Base-by-base conservation (phyloP, 2,888 invertebrate species). In the Spatulosminthurus flaviceps region DNA sequence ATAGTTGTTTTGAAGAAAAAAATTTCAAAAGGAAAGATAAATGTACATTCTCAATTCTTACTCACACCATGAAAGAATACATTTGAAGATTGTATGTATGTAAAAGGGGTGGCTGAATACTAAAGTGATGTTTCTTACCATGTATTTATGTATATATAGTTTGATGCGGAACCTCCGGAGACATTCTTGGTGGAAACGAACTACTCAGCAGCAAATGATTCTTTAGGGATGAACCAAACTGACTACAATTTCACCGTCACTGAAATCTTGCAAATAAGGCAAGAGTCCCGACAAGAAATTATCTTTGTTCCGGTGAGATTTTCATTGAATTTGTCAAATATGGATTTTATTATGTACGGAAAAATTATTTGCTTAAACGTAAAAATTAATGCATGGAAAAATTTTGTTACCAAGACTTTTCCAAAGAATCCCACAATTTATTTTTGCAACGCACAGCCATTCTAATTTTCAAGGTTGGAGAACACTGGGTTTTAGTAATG, bases 261-360 rank as follows among this genome's bases (percentile, higher is more conserved):
- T 42, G 80, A 80, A 51, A 80, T 70, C 51, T 70, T 79, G 66
- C 73, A 79, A 72, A 82, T 84, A 51, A 78, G 76, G 42, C 82
- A 81, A 41, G 81, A 83, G n/a, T 82, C 81, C 43, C 80, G 79
- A 72, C 72, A 67, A 64, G 83, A 84, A 79, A 78, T 84, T 26
- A 83, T 84, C 64, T 83, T 83, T 78, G 83, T 83, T 70, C 84
- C 84, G 41, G 84, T 84, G 72, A 80, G 81, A 70, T 22, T 64
- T 24, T n/a, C 11, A 19, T 13, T 43, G 43, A 19, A 19, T 19
- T 43, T 43, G 9, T 43, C 43, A 9, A 13, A 19, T 9, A 43
- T 13, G 43, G 43, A 43, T 43, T 43, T 43, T 43, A n/a, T n/a
- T 43, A 19, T 9, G 43, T 13, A 43, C 11, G 43, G 43, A 43